Evolutionary conservation across 2,888 invertebrate species (phyloP), one percentile per base, ranked within the genome.

Genomic region (Amphimallon solstitiale): DNA sequence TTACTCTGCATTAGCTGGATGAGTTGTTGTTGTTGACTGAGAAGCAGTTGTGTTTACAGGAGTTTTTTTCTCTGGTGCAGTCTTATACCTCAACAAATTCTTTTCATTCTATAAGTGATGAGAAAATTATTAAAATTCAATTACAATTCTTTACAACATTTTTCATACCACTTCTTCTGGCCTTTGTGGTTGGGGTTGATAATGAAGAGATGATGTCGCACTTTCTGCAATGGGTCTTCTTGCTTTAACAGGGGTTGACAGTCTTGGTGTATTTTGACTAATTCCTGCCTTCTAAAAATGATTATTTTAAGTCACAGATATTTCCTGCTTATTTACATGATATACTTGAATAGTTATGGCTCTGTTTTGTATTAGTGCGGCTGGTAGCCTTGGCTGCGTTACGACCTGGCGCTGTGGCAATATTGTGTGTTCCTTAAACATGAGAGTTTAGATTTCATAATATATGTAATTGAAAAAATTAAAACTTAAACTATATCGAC

Each of bases 361-460:
- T 29, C 56, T 56, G 10, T 43, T 56, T 43, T 21, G 40, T 45
- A 34, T 19, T 60, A 49, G n/a, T 7, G 40, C 23, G n/a, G 38
- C 15, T 23, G 40, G 40, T 12, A 45, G 15, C 15, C 48, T 15
- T 35, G 43, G 65, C 12, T 60, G 59, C 19, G 49, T 23, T 43
- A 51, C 5, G 21, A 63, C 51, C 43, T 63, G 63, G 12, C 52
- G 52, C 29, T 51, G 63, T 10, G 63, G 63, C 23, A 40, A n/a
- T 10, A 63, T 45, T 1, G 51, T 12, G 4, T 52, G 63, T 19
- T 54, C 51, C 63, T 51, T 35, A 51, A 54, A 51, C 17, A 23
- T 23, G 6, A 29, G 9, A 29, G 5, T 4, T 23, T 23, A 23
- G 5, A 23, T 4, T 23, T 23, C 23, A 23, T 5, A 5, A 23